Conservation (phyloP, 2,113 vertebrate species). For the Alectura lathami region DNA sequence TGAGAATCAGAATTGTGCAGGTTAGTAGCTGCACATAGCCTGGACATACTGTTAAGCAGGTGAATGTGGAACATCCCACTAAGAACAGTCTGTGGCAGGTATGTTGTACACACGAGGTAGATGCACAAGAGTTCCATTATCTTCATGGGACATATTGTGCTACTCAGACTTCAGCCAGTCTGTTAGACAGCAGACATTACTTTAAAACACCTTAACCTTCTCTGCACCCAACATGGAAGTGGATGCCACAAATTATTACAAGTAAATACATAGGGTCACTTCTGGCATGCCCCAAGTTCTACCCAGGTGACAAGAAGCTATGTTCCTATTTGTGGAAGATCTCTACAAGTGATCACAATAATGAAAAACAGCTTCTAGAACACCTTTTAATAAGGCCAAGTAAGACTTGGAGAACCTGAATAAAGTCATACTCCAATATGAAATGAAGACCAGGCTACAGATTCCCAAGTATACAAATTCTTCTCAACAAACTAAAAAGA, state of each 20-base stretch:
- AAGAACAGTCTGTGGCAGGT: neutral
- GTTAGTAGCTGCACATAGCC: neutral
- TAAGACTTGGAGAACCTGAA: neutral
- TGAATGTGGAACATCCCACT: neutral
- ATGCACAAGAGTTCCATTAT: neutral
- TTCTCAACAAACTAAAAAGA: neutral
- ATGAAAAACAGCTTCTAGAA: neutral
- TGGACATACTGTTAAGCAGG: neutral
- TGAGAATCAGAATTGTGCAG: neutral
- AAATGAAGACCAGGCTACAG: neutral
- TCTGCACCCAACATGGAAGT: neutral
- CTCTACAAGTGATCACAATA: neutral
- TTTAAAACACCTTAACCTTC: neutral
- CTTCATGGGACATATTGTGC: neutral
- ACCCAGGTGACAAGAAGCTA: neutral
- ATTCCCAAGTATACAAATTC: neutral
- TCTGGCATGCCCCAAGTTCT: neutral
- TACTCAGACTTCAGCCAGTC: neutral
- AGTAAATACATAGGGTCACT: neutral
- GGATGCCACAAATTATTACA: neutral
- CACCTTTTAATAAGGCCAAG: neutral
- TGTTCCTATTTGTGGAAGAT: neutral
- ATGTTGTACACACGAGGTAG: neutral
- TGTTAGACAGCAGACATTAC: neutral
- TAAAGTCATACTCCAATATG: neutral